Conservation (phyloP, 2,113 vertebrate genomes). For the Hemiscyllium ocellatum region DNA sequence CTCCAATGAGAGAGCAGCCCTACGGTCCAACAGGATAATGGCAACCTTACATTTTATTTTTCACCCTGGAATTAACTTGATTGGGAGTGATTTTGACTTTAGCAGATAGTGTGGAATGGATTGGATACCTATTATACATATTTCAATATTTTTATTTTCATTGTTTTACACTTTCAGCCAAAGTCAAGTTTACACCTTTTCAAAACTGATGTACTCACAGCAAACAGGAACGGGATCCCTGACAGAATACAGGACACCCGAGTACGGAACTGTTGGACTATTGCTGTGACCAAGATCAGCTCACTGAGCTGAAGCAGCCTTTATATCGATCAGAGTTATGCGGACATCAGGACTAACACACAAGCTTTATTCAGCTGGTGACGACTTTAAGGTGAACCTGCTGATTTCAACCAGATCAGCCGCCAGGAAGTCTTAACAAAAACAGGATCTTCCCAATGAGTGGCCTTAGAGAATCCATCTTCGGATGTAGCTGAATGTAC, state of each 20-base stretch:
- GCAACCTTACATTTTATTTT: neutral
- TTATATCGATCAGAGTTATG: neutral
- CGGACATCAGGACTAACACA: neutral
- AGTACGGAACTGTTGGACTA: neutral
- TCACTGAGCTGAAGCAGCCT: neutral
- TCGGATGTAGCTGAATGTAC: neutral
- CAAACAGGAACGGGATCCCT: neutral
- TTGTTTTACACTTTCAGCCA: neutral
- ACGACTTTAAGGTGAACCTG: neutral
- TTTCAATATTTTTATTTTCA: neutral
- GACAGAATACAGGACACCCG: neutral
- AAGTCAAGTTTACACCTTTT: neutral
- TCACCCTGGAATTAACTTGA: neutral
- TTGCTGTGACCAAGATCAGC: neutral
- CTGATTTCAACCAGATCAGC: neutral
- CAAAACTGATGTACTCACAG: neutral
- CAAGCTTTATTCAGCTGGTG: neutral
- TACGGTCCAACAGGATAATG: too few species aligned
- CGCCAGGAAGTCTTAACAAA: neutral
- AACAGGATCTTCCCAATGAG: neutral
- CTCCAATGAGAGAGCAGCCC: too few species aligned
- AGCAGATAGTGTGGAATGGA: neutral
- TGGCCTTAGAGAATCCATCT: neutral
- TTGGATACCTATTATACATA: neutral
- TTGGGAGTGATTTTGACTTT: neutral